Evolutionary conservation across 2,113 vertebrate species (phyloP).

Genomic region (Caranx ignobilis): DNA sequence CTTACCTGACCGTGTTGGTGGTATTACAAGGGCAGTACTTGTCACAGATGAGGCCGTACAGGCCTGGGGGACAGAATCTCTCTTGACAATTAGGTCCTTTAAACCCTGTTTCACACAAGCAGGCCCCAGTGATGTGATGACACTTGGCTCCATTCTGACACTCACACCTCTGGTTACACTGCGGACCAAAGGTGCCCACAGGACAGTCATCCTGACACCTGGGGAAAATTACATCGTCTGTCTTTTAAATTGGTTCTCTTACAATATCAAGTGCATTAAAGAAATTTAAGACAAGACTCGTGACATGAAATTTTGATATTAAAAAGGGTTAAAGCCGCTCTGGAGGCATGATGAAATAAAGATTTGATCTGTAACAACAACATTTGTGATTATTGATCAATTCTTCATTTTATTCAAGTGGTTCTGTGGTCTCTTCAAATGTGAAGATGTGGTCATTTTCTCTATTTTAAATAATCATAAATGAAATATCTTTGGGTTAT

Average conservation of each 20-base stretch:
- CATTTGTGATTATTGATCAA: neutral
- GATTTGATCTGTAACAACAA: neutral
- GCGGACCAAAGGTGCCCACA: slow-evolving; percentile 91
- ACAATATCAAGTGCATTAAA: slow-evolving; percentile 1
- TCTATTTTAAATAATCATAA: neutral
- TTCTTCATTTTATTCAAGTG: neutral
- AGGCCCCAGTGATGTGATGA: slow-evolving; percentile 92
- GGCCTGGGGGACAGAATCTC: slow-evolving; percentile 92
- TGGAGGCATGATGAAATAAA: neutral
- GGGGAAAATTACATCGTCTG: slow-evolving; percentile 18
- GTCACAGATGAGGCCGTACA: slow-evolving; percentile 94
- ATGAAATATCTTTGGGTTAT: neutral
- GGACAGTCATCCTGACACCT: slow-evolving; percentile 99
- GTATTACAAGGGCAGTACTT: slow-evolving; percentile 92
- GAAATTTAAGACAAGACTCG: neutral
- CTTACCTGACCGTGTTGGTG: slow-evolving; percentile 93
- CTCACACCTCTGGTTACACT: slow-evolving; percentile 92
- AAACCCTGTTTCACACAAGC: slow-evolving; percentile 94
- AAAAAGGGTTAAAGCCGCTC: neutral
- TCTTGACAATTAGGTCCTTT: slow-evolving; percentile 94
- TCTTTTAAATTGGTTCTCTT: slow-evolving; percentile 29
- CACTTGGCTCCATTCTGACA: slow-evolving; percentile 96
- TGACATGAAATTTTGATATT: neutral
- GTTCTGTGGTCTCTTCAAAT: neutral
- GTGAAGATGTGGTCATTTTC: neutral